Conservation (phyloP, 1,140 invertebrate genomes). For the Sycobia sp. region DNA sequence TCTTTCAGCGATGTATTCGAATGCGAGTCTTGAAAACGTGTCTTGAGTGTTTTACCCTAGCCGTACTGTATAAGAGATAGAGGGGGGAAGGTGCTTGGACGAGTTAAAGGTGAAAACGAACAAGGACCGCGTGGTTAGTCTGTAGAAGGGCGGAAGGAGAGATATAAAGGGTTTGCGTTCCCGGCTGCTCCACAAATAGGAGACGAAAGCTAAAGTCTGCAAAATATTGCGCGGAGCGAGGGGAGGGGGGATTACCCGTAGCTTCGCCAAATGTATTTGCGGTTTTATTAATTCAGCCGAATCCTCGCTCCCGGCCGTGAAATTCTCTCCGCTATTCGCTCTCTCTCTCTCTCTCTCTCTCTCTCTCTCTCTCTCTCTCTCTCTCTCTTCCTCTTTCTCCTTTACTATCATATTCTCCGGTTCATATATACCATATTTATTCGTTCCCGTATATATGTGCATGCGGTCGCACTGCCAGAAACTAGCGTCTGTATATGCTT, state of each 20-base stretch:
- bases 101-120: too few relatives aligned
- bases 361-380: neutral
- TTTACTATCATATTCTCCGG: neutral
- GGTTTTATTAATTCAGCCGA: slow-evolving; percentile 40
- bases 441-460: neutral
- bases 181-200: slow-evolving; percentile 32
- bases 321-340: slow-evolving; percentile 3
- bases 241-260: slow-evolving; percentile 35
- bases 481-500: too few relatives aligned
- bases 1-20: too few relatives aligned
- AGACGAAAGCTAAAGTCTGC: slow-evolving; percentile 20
- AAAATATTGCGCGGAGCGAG: too few relatives aligned
- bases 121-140: too few relatives aligned
- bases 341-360: neutral
- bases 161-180: slow-evolving; percentile 7
- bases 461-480: too few relatives aligned
- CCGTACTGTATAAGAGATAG: too few relatives aligned
- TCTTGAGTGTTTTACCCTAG: too few relatives aligned
- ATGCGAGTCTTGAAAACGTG: too few relatives aligned
- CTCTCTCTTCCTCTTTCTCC: neutral
- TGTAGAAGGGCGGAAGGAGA: too few relatives aligned
- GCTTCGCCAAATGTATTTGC: slow-evolving; percentile 36
- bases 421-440: neutral
- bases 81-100: too few relatives aligned
- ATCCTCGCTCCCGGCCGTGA: slow-evolving; percentile 34